Evolutionary conservation across 2,113 vertebrate species (phyloP).

Genomic region (Chloebia gouldiae): DNA sequence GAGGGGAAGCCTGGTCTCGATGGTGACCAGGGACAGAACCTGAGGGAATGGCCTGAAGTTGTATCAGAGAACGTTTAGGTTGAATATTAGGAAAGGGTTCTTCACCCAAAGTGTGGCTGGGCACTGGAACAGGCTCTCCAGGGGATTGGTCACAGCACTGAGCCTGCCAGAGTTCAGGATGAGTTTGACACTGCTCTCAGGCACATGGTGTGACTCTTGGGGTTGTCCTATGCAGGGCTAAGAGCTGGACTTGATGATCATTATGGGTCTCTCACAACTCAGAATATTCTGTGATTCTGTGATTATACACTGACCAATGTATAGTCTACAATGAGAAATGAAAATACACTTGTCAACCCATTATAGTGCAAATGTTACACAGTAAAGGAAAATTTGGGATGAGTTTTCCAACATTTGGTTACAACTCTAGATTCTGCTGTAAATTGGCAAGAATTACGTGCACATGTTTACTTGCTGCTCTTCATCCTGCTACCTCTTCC

Average conservation of each 20-base stretch:
- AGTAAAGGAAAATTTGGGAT: neutral
- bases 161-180: neutral
- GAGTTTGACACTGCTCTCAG: neutral
- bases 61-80: neutral
- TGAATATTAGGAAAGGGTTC: neutral
- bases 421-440: neutral
- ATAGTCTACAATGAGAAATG: neutral
- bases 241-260: neutral
- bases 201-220: neutral
- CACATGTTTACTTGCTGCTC: neutral
- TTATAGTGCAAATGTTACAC: neutral
- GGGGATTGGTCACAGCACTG: neutral
- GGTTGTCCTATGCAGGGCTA: neutral
- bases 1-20: neutral
- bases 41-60: neutral
- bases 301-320: neutral
- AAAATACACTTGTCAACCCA: neutral
- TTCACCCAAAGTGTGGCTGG: neutral
- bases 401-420: neutral
- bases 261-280: neutral
- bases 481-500: neutral
- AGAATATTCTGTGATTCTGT: neutral
- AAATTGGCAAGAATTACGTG: neutral
- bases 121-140: neutral
- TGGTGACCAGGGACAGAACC: neutral